A percentile compares a stretch with the other conserved stretches of the same genome.
Conservation (phyloP, 2,113 vertebrate species). For the Microcebus griseorufus region DNA sequence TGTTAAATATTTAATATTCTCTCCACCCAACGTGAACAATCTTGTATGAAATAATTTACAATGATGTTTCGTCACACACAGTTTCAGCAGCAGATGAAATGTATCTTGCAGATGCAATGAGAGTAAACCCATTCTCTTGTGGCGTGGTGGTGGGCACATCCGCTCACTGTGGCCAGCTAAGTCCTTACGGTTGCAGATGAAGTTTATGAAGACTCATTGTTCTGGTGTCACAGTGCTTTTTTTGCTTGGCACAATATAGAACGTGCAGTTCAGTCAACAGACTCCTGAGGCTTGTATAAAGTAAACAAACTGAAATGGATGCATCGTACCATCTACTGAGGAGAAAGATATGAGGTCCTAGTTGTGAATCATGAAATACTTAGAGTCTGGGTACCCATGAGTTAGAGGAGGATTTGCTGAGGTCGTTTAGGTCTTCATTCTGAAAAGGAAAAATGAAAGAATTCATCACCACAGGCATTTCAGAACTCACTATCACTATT, state of each 20-base stretch:
- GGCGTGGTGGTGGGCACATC: slow-evolving; percentile 79
- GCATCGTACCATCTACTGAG: slow-evolving; percentile 89
- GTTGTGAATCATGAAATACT: slow-evolving; percentile 88
- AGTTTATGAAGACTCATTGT: slow-evolving; percentile 84
- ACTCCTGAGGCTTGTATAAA: slow-evolving; percentile 92
- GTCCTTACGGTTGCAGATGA: slow-evolving; percentile 84
- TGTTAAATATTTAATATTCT: slow-evolving; percentile 95
- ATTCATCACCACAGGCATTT: slow-evolving; percentile 43
- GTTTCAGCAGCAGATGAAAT: slow-evolving; percentile 92
- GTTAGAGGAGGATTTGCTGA: slow-evolving; percentile 87
- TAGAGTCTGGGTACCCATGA: slow-evolving; percentile 89
- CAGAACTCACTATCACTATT: slow-evolving; percentile 31
- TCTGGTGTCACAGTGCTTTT: slow-evolving; percentile 89
- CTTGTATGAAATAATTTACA: slow-evolving; percentile 93
- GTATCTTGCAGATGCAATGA: slow-evolving; percentile 83
- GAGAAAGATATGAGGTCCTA: slow-evolving; percentile 88
- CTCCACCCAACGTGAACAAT: slow-evolving; percentile 89
- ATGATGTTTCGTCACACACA: slow-evolving; percentile 86
- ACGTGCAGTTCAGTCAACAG: slow-evolving; percentile 89
- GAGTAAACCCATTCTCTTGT: slow-evolving; percentile 83
- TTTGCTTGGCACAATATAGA: slow-evolving; percentile 88
- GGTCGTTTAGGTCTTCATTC: slow-evolving; percentile 89
- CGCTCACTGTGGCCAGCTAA: slow-evolving; percentile 84
- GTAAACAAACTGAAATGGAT: slow-evolving; percentile 91
- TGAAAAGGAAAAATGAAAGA: slow-evolving; percentile 79